Base-by-base conservation (phyloP, 35 echinoderm and acorn worm species). In the Acanthaster planci region DNA sequence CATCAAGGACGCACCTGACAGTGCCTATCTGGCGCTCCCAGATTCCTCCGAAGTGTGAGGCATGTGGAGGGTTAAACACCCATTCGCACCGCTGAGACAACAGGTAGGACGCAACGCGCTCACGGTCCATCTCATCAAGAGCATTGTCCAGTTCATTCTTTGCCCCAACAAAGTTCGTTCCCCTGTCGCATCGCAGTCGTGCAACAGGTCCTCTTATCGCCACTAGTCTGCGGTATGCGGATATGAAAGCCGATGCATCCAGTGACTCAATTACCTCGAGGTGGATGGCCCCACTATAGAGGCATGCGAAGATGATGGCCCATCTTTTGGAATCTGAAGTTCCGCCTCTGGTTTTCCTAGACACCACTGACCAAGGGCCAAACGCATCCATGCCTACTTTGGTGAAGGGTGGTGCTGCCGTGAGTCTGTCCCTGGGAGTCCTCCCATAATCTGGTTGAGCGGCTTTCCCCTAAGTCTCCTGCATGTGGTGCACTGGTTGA, bases 11-110 rank as follows among this genome's bases (percentile, higher is more conserved):
- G 40, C 86, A 86, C 16, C 87, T 19, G 1, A 58, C 60, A 14
- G 79, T 87, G 47, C 88, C n/a, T 8, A 94, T 90, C 30, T 79
- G 76, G 17, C 91, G 19, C 51, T 89, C 91, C 86, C 86, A 89
- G 0, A 78, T 84, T 23, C 87, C 88, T 5, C 92, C 92, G 0
- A 78, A 23, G 36, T 90, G 83, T 1, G 92, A 89, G 34, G 86
- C 92, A 17, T 55, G 23, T 29, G 82, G 87, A 16, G 91, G 75
- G 51, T 85, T 89, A 40, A 85, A 89, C 2, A 5, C 44, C 84
- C 83, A 91, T 55, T 76, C 39, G n/a, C n/a, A n/a, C n/a, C n/a
- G n/a, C n/a, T n/a, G n/a, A n/a, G n/a, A n/a, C n/a, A n/a, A n/a
- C n/a, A n/a, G n/a, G n/a, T n/a, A n/a, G n/a, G n/a, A n/a, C n/a